Evolutionary conservation across 1,140 invertebrate species (phyloP), one percentile per base, ranked within the genome.

Genomic region (Tyrophagus putrescentiae): DNA sequence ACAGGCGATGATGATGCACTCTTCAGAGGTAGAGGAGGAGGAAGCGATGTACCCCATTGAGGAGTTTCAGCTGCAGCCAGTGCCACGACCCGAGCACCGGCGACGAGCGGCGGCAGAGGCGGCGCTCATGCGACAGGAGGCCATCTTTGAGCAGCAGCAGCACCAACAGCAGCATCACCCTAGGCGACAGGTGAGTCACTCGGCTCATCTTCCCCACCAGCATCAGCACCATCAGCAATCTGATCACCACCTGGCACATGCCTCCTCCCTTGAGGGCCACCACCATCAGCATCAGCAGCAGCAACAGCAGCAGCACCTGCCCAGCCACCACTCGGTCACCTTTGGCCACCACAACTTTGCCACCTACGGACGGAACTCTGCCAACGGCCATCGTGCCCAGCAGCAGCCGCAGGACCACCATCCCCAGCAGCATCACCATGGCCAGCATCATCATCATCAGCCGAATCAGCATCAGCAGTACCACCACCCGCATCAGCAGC

Each of bases 41-140:
- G n/a, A 52, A 13, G 48, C 27, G 3, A 52, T 52, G 3, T 52
- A 52, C 23, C 13, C 48, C n/a, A 52, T 52, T 11, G 48, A 52
- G 13, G 48, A 52, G 23, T n/a, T n/a, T n/a, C 48, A 52, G 48
- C 48, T 21, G 23, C 2, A 11, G 23, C 23, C 23, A 21, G n/a
- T 29, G 39, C 2, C 52, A 27, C 13, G 3, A 2, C n/a, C n/a
- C n/a, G n/a, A n/a, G n/a, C n/a, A n/a, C n/a, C n/a, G n/a, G n/a
- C n/a, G n/a, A n/a, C n/a, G n/a, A n/a, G n/a, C n/a, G n/a, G n/a
- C n/a, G n/a, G n/a, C n/a, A n/a, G n/a, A n/a, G n/a, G n/a, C n/a
- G n/a, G n/a, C n/a, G n/a, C n/a, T n/a, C n/a, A n/a, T n/a, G n/a
- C n/a, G n/a, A n/a, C n/a, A n/a, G n/a, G n/a, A n/a, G n/a, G n/a